phyloP scores from a whole-genome alignment of 2,797 vertebrate genomes.

The Paguma larvata region DNA sequence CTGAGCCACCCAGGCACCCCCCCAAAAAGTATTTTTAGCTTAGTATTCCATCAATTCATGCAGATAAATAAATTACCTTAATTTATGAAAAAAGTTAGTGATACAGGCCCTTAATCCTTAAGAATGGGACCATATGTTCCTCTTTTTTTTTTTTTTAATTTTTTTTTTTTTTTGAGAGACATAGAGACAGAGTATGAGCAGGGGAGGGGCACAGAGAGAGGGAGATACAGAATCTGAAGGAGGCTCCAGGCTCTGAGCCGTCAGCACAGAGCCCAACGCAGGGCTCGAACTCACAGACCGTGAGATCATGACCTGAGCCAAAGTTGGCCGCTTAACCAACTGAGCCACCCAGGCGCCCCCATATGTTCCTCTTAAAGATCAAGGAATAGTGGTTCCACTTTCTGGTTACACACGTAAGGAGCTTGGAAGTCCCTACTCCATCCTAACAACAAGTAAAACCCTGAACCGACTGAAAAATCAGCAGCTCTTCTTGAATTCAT shows the following conservation, averaged over 20 bases:
- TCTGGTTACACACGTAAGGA: neutral
- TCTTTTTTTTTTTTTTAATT: no score
- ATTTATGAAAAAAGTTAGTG: constrained; percentile 11
- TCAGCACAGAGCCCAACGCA: no score
- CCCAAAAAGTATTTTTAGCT: neutral
- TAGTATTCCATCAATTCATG: constrained; percentile 1
- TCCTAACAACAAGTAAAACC: neutral
- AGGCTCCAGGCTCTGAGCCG: no score
- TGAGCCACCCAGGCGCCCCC: no score
- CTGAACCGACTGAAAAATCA: neutral
- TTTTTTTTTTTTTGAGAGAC: no score
- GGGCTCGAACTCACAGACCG: no score
- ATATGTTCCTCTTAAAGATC: neutral
- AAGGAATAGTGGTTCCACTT: neutral
- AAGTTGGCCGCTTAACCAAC: no score
- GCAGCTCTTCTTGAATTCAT: neutral
- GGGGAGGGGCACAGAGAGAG: no score
- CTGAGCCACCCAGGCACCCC: no score
- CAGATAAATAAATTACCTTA: constrained; percentile 33
- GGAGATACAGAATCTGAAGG: no score
- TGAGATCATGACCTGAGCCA: no score
- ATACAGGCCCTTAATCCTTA: neutral
- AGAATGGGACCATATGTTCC: neutral
- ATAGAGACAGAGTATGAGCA: no score
- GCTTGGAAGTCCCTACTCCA: neutral